Evolutionary conservation across 2,797 vertebrate genomes (phyloP).

Genomic region (Sylvia borin): DNA sequence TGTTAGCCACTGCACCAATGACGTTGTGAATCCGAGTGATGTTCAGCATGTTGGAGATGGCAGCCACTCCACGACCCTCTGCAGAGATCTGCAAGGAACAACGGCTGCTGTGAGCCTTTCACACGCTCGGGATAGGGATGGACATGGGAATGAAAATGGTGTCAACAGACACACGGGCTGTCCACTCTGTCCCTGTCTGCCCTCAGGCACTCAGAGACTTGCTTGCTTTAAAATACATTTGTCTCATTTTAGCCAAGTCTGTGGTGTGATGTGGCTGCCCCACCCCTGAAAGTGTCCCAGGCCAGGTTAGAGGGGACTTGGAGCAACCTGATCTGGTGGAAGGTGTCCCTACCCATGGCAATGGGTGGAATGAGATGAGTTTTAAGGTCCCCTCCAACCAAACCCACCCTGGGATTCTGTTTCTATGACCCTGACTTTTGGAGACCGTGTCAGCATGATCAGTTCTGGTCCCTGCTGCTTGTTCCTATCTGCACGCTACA

Average conservation of each 20-base stretch:
- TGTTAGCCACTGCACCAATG: slow-evolving; percentile 77
- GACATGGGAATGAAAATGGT: not conserved
- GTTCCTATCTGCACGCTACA: not conserved
- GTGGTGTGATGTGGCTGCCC: not conserved
- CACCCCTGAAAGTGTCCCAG: not conserved
- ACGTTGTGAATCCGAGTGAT: slow-evolving; percentile 87
- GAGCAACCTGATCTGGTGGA: not conserved
- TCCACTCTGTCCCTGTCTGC: not conserved
- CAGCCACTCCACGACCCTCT: slow-evolving; percentile 85
- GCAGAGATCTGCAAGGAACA: slow-evolving; percentile 79
- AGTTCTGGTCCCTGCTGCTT: not conserved
- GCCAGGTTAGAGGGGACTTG: not conserved
- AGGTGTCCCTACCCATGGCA: not conserved
- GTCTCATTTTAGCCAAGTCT: not conserved
- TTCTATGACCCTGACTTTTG: not conserved
- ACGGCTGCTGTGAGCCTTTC: not conserved
- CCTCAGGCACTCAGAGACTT: not conserved
- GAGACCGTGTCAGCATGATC: not conserved
- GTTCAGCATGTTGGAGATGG: slow-evolving; percentile 87
- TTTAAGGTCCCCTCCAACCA: not conserved
- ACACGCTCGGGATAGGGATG: rapidly evolving
- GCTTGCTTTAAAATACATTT: not conserved
- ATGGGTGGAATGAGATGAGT: not conserved
- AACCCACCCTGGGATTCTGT: not conserved
- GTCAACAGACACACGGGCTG: not conserved